Evolutionary conservation across 2,888 invertebrate species (phyloP).

Genomic region (Aspidiotus destructor): DNA sequence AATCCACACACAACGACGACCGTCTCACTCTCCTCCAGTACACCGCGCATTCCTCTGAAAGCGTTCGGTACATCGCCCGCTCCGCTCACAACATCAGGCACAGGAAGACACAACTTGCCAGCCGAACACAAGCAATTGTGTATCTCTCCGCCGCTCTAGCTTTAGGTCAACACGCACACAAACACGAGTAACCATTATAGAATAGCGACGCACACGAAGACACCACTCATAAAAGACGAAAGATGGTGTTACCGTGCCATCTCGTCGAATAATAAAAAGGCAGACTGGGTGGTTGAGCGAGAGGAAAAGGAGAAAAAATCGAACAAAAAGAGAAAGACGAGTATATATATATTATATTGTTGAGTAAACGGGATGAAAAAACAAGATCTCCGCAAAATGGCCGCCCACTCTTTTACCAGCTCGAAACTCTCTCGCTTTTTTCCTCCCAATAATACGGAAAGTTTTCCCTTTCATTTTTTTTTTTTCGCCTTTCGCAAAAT

Average conservation of each 20-base stretch:
- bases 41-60: slow-evolving; percentile 18
- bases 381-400: slow-evolving; percentile 39
- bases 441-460: slow-evolving; percentile 36
- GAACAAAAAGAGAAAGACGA: slow-evolving; percentile 28
- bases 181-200: slow-evolving; percentile 19
- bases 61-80: background rate
- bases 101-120: slow-evolving; percentile 29
- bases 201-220: slow-evolving; percentile 21
- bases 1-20: background rate
- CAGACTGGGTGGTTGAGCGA: background rate
- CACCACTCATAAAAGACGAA: slow-evolving; percentile 21
- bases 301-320: slow-evolving; percentile 27
- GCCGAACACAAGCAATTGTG: slow-evolving; percentile 18
- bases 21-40: background rate
- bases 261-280: slow-evolving; percentile 26
- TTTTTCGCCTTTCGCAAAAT: slow-evolving; percentile 24
- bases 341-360: slow-evolving; percentile 14
- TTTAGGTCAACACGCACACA: slow-evolving; percentile 30
- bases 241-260: slow-evolving; percentile 30
- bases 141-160: slow-evolving; percentile 16
- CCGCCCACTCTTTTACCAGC: slow-evolving; percentile 39
- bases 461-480: slow-evolving; percentile 34
- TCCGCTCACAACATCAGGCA: slow-evolving; percentile 11
- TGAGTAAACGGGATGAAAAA: slow-evolving; percentile 34
- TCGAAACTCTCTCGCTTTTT: slow-evolving; percentile 34